These are phyloP conservation scores for Cyrtonyx montezumae DNA, from an alignment of 2,113 vertebrate genomes.

Conservation along the genomic window DNA sequence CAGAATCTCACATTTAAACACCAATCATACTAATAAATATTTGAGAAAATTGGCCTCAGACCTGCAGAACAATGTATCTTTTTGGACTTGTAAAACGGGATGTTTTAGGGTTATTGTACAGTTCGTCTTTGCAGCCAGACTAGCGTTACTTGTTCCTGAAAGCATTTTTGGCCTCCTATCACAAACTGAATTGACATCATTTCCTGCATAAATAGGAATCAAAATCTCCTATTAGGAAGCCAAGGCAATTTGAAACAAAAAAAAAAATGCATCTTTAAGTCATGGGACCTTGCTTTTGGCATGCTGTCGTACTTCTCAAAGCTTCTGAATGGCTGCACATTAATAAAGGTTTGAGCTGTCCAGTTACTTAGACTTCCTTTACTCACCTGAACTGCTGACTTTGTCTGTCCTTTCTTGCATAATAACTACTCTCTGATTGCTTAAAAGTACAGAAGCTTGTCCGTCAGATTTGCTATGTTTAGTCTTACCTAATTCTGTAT, in stretches of 20 bases:
- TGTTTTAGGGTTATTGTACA: constrained; percentile 5
- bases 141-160: constrained; percentile 58
- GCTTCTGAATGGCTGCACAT: constrained; percentile 74
- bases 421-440: constrained; percentile 84
- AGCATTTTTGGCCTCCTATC: constrained; percentile 61
- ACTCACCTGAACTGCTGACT: constrained; percentile 79
- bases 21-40: constrained; percentile 9
- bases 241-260: constrained; percentile 28
- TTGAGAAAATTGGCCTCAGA: constrained; percentile 73
- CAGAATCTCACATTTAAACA: constrained; percentile 50
- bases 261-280: constrained; percentile 65
- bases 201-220: constrained; percentile 50
- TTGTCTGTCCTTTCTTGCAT: constrained; percentile 80
- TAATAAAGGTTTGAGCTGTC: constrained; percentile 72
- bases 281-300: constrained; percentile 62
- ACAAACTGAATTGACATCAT: constrained; percentile 56
- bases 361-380: constrained; percentile 70
- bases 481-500: constrained; percentile 92
- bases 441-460: constrained; percentile 88
- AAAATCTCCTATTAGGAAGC: constrained; percentile 30
- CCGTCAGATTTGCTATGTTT: constrained; percentile 79
- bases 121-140: constrained; percentile 67
- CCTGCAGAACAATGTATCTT: constrained; percentile 84
- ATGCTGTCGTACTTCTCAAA: constrained; percentile 60
- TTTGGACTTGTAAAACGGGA: constrained; percentile 76